These are phyloP conservation scores for Uria aalge DNA, from an alignment of 2,113 vertebrate genomes.

Conservation along the genomic window DNA sequence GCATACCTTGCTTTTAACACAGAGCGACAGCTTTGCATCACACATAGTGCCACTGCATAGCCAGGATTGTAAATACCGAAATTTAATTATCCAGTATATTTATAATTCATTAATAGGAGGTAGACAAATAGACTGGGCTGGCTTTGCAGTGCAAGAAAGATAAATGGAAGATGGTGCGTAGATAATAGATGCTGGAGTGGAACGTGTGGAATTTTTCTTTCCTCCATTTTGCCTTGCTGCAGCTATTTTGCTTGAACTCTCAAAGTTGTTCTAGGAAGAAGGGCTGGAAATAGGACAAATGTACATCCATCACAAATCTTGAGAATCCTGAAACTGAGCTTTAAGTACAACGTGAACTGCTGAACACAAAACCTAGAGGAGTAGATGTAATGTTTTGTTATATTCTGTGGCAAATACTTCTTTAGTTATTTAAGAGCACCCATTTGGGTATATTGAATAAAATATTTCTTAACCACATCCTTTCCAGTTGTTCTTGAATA, in stretches of 20 bases:
- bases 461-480: neutral
- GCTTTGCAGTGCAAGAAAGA: neutral
- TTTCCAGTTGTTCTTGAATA: neutral
- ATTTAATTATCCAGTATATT: constrained; percentile 48
- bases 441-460: neutral
- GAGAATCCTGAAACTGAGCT: neutral
- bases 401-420: neutral
- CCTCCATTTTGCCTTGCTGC: constrained; percentile 44
- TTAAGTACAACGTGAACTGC: neutral
- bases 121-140: neutral
- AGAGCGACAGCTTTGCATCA: neutral
- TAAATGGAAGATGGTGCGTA: neutral
- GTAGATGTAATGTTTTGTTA: neutral
- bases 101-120: constrained; percentile 37
- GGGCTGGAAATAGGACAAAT: neutral
- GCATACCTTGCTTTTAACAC: neutral
- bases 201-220: neutral
- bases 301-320: neutral
- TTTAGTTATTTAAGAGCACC: neutral
- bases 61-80: neutral
- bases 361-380: neutral
- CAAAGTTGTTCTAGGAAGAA: neutral
- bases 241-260: constrained; percentile 11
- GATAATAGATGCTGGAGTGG: neutral
- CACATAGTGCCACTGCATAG: neutral